Base-by-base conservation (phyloP, 2,113 vertebrate species). In the Brachyhypopomus gauderio region DNA sequence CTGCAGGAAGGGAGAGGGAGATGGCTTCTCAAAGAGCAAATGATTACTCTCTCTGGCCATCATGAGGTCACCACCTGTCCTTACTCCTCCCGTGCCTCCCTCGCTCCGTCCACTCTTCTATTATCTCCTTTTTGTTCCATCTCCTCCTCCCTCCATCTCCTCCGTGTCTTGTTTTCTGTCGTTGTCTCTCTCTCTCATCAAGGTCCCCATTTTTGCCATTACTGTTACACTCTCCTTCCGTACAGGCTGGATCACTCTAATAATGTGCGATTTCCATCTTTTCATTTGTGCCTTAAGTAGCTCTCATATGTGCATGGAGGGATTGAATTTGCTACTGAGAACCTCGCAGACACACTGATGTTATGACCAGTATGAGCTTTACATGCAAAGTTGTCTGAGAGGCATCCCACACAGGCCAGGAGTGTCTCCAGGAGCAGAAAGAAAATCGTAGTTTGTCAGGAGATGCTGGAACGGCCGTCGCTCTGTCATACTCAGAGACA, bases 21-120 rank as follows among this genome's bases (percentile, higher is more conserved):
- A 86, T 82, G 59, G 78, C 56, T 71, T 63, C 12, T 59, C 83
- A 60, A 77, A 14, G 75, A 80, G 70, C 73, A 77, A 78, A 85
- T 82, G 72, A 85, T 84, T 81, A 76, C 73, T 80, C 72, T 80
- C 52, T 4, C 67, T 63, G 12, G 45, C 82, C 22, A 55, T 59
- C 45, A 63, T 81, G 80, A 80, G 77, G 81, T 83, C 84, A 75
- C 75, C 62, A 67, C 48, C 79, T 34, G 23, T 72, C 62, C 25
- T 56, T 36, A 62, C 48, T 45, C 66, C 52, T 27, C 72, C 22
- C 64, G 55, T 25, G 19, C 16, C 45, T 78, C 52, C 30, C 41
- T 3, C 59, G 58, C 71, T 74, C 36, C n/a, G 66, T 81, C 60
- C 45, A 75, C 71, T 81, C 66, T 81, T 58, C 72, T 41, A 74